Percentiles rank a stretch among this genome's conserved stretches.
Evolutionary conservation across 2,113 vertebrate species (phyloP).

Genomic region (Salvelinus fontinalis): DNA sequence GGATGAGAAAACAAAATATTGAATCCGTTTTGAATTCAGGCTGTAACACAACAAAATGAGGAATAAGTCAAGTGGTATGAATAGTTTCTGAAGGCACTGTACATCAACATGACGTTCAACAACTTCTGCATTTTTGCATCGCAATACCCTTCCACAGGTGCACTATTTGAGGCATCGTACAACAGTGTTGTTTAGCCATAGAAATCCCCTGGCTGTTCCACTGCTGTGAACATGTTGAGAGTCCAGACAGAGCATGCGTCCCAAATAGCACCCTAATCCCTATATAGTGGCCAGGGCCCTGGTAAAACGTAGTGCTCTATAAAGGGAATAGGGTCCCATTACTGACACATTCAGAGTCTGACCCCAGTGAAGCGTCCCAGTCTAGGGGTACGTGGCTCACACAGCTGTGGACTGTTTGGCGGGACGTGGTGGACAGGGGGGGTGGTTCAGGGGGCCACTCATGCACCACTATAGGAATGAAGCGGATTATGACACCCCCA

Average conservation of each 20-base stretch:
- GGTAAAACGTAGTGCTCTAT: too few species aligned
- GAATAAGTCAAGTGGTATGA: too few species aligned
- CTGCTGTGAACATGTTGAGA: background rate
- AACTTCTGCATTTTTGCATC: too few species aligned
- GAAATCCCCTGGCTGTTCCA: background rate
- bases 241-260: background rate
- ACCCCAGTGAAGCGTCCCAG: background rate
- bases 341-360: background rate
- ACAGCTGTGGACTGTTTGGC: background rate
- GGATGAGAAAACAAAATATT: too few species aligned
- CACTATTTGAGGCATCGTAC: background rate
- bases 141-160: too few species aligned
- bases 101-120: background rate
- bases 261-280: too few species aligned
- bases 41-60: too few species aligned
- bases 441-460: background rate
- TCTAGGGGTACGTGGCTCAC: background rate
- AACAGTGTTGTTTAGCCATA: background rate
- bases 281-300: too few species aligned
- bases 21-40: too few species aligned
- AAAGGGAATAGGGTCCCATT: too few species aligned
- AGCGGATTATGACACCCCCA: slow-evolving; percentile 45
- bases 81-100: background rate
- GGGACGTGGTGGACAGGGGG: too few species aligned
- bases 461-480: slow-evolving; percentile 35